Percentiles rank a stretch among this genome's conserved stretches.
Conservation (phyloP, 2,113 vertebrate genomes). For the Caretta caretta region DNA sequence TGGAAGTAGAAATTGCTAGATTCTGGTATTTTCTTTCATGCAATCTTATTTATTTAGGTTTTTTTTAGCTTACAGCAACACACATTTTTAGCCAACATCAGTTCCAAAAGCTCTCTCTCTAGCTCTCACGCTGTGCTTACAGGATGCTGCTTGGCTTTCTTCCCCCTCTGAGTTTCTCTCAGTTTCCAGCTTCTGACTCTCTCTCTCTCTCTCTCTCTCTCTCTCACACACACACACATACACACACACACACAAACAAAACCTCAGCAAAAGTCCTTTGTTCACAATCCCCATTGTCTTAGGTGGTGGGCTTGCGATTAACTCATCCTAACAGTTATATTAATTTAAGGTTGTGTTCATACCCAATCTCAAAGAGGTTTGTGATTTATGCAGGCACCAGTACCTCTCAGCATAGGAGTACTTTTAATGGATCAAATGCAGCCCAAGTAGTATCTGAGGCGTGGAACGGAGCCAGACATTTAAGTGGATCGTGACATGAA, state of each 20-base stretch:
- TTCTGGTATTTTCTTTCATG: background rate
- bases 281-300: background rate
- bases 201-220: too few relatives aligned
- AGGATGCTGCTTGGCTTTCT: background rate
- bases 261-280: background rate
- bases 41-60: background rate
- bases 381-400: background rate
- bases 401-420: background rate
- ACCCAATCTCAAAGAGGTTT: background rate
- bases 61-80: background rate
- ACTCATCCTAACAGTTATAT: background rate
- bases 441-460: conserved; percentile 5
- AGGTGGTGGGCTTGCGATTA: background rate
- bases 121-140: background rate
- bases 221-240: too few relatives aligned
- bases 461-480: background rate
- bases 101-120: background rate
- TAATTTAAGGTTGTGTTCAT: background rate
- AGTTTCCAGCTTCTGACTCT: background rate
- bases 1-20: background rate
- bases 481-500: background rate
- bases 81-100: background rate
- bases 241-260: background rate
- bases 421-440: background rate
- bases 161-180: background rate